Percentiles rank a stretch among this genome's conserved stretches.
Evolutionary conservation across 2,113 vertebrate species (phyloP).

Genomic region (Hippocampus abdominalis): DNA sequence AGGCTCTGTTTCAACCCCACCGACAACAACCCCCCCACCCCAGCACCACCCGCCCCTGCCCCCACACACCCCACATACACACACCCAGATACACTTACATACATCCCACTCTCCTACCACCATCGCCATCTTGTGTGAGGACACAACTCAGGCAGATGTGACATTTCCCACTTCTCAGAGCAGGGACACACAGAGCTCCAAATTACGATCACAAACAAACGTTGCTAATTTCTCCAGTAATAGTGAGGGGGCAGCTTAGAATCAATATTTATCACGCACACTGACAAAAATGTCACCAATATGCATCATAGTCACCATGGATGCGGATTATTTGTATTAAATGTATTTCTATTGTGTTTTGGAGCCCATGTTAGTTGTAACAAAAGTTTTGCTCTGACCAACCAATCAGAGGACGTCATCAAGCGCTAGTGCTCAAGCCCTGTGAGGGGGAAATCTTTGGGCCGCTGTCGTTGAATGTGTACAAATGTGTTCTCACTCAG

Average conservation of each 20-base stretch:
- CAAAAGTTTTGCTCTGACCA: background rate
- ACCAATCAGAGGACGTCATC: background rate
- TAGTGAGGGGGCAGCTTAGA: background rate
- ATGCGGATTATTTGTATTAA: no score
- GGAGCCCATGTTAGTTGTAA: no score
- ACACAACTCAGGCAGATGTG: constrained; percentile 56
- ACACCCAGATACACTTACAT: no score
- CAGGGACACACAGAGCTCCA: constrained; percentile 31
- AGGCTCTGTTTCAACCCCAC: constrained; percentile 27
- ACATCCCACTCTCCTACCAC: no score
- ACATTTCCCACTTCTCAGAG: constrained; percentile 59
- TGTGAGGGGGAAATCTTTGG: background rate
- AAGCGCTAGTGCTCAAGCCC: background rate
- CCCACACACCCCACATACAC: no score
- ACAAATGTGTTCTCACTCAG: no score
- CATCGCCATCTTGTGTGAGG: constrained; percentile 19
- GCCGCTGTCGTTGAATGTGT: no score
- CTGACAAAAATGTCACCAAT: background rate
- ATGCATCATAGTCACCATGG: no score
- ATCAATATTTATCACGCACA: background rate
- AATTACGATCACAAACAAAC: background rate
- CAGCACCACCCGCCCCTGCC: no score
- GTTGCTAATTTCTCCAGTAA: background rate
- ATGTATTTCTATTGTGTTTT: no score
- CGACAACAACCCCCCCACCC: no score